Evolutionary conservation across 1,140 invertebrate genomes (phyloP), one percentile per base, ranked within the genome.

Genomic region (Lepidurus apus): DNA sequence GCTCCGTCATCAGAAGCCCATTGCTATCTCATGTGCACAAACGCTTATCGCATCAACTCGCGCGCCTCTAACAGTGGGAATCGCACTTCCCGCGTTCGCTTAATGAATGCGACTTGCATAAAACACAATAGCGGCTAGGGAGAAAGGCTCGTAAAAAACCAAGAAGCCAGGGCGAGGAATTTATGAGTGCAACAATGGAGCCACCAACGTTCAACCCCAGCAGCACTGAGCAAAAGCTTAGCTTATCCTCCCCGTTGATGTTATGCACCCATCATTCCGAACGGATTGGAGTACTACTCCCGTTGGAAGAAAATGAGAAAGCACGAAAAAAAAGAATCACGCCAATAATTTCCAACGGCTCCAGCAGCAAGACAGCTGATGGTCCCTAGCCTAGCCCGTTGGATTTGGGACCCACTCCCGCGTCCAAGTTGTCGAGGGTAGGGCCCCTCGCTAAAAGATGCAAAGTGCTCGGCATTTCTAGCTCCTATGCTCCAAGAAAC

Each of bases 81-180:
- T 65, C n/a, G 53, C 53, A 65, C 53, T 65, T 11, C 53, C 53
- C 8, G 53, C 8, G 53, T 65, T 65, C 53, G n/a, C 53, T 65
- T 65, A 65, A 65, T 65, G 53, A 65, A 65, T 65, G 53, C 53
- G 13, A 65, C 53, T 65, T 65, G 53, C 53, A 65, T 65, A 65
- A 34, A 65, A 65, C 53, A 21, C 21, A 21, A 65, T 65, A 21
- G 53, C 53, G 53, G 53, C 53, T 21, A 65, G 13, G 53, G 9
- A 65, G 53, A 65, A 34, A 65, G 53, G 53, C 53, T 65, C 53
- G 13, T 65, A 65, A 65, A 65, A 65, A 65, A 13, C 2, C 2
- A 34, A 34, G 34, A 34, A 34, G 34, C 8, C 53, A 17, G 8
- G 53, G 21, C n/a, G 17, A 65, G 53, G 13, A 65, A 65, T 65